Evolutionary conservation across 2,113 vertebrate genomes (phyloP).

Genomic region (Diadophis punctatus): DNA sequence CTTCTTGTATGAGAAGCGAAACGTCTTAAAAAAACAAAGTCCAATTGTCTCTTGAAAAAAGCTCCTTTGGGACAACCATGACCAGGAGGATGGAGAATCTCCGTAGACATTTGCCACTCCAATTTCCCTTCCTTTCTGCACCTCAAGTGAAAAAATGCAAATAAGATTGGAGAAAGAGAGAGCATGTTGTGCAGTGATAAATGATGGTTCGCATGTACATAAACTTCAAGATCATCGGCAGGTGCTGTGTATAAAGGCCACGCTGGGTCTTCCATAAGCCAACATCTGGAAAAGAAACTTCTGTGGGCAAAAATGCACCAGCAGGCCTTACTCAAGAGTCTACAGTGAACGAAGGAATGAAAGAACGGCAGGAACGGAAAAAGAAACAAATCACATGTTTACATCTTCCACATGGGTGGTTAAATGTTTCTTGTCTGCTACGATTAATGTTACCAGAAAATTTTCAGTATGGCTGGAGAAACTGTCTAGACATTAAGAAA

Average conservation of each 20-base stretch:
- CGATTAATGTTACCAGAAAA: not conserved
- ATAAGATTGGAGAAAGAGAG: conserved; percentile 26
- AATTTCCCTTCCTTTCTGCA: conserved; percentile 5
- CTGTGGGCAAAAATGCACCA: not conserved
- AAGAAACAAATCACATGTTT: not conserved
- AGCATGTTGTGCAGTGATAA: conserved; percentile 25
- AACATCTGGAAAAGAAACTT: conserved; percentile 32
- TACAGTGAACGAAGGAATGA: not conserved
- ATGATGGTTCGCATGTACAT: not conserved
- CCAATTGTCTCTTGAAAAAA: too few relatives aligned
- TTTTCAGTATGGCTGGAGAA: not conserved
- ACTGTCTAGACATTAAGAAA: not conserved
- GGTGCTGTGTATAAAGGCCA: conserved; percentile 1
- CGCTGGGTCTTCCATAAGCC: conserved; percentile 13
- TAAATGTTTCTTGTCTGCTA: conserved; percentile 5
- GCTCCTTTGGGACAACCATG: too few relatives aligned
- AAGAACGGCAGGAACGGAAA: not conserved
- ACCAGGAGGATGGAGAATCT: too few relatives aligned
- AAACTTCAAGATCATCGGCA: not conserved
- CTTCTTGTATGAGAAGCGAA: too few relatives aligned
- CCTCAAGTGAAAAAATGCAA: not conserved
- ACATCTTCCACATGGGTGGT: not conserved
- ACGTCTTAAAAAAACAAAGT: too few relatives aligned
- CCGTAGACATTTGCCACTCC: not conserved
- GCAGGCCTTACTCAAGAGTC: conserved; percentile 10